A percentile compares a stretch with the other conserved stretches of the same genome.
Conservation (phyloP, 2,797 vertebrate species). For the Siniperca scherzeri region DNA sequence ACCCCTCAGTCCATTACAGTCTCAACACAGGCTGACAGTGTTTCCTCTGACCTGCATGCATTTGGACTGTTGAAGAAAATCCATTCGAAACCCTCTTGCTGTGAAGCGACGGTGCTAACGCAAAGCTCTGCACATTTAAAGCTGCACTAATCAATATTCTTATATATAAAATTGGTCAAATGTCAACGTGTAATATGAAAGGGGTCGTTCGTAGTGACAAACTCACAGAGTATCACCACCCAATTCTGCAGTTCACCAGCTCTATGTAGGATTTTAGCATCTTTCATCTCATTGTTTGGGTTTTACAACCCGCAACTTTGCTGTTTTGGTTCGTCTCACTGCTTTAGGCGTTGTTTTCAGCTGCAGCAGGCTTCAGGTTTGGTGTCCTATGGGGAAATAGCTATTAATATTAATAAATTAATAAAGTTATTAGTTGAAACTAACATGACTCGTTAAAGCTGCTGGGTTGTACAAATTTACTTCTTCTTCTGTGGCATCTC, state of each 20-base stretch:
- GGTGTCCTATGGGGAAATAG: neutral
- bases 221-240: neutral
- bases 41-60: neutral
- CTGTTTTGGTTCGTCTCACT: neutral
- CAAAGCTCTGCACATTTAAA: neutral
- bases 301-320: neutral
- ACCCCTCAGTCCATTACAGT: neutral
- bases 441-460: slow-evolving; percentile 2
- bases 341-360: neutral
- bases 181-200: neutral
- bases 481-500: neutral
- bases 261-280: neutral
- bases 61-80: slow-evolving; percentile 5
- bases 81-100: slow-evolving; percentile 1
- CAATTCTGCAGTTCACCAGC: neutral
- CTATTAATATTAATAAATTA: neutral
- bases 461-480: neutral
- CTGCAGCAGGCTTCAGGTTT: neutral
- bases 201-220: neutral
- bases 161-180: neutral
- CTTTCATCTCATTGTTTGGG: neutral
- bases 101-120: neutral
- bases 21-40: neutral
- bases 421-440: neutral
- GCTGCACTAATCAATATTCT: neutral